Conservation (phyloP, 2,113 vertebrate genomes). For the Gymnorhina tibicen region DNA sequence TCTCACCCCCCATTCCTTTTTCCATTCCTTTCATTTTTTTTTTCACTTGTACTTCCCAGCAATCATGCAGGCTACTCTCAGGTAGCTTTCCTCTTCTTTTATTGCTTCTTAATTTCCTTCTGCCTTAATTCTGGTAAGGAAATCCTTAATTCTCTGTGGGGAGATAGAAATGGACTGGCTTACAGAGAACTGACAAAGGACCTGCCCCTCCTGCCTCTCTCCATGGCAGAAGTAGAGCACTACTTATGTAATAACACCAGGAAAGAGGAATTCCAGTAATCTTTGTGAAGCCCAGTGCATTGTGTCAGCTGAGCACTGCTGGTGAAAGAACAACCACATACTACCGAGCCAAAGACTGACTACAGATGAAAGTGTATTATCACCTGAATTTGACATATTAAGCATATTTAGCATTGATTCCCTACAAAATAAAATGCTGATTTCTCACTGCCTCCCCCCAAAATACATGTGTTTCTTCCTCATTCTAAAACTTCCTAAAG, state of each 20-base stretch:
- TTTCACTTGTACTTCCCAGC: background rate
- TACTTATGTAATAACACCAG: background rate
- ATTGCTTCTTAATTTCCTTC: background rate
- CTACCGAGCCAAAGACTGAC: background rate
- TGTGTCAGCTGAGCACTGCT: background rate
- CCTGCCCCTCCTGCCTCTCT: background rate
- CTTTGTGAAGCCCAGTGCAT: background rate
- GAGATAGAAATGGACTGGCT: background rate
- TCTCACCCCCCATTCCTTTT: fast-evolving
- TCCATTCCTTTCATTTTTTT: background rate
- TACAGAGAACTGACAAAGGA: background rate
- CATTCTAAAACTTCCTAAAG: background rate
- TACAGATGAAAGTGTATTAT: background rate
- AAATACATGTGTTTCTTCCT: background rate
- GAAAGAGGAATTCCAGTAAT: background rate
- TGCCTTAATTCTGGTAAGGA: background rate
- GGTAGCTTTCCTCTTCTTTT: background rate
- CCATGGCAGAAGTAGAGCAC: background rate
- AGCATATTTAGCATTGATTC: background rate
- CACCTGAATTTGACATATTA: background rate
- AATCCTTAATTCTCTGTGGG: background rate
- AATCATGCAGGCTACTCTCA: background rate
- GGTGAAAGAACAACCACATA: background rate
- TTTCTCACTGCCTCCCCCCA: background rate
- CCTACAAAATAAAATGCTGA: background rate